phyloP scores from a whole-genome alignment of 2,888 invertebrate genomes.

The Epistrophe grossulariae region DNA sequence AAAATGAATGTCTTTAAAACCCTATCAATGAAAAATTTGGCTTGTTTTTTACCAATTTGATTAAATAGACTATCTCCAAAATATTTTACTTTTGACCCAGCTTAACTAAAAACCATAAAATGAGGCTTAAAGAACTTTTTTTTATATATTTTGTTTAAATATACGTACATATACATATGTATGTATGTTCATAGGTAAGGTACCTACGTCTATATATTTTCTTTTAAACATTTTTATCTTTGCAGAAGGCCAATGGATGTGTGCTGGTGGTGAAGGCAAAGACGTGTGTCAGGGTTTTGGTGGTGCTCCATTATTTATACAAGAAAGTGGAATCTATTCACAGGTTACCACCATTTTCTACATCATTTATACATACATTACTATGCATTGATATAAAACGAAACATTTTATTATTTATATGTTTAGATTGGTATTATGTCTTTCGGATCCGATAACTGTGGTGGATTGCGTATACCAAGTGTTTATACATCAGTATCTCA shows the following conservation, averaged over 20 bases:
- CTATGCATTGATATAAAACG: too few relatives aligned
- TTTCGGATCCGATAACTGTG: constrained; percentile 91
- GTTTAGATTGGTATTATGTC: constrained; percentile 91
- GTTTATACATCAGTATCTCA: constrained; percentile 91
- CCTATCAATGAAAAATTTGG: too few relatives aligned
- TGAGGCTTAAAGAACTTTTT: too few relatives aligned
- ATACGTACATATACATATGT: too few relatives aligned
- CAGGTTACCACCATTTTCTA: constrained; percentile 85
- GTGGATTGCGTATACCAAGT: constrained; percentile 89
- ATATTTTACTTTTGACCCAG: too few relatives aligned
- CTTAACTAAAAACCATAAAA: too few relatives aligned
- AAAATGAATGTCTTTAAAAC: too few relatives aligned
- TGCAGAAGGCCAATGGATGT: constrained; percentile 87
- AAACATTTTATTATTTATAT: constrained; percentile 73
- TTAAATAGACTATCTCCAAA: too few relatives aligned
- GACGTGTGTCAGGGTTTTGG: constrained; percentile 93
- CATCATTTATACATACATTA: too few relatives aligned
- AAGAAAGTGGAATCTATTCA: constrained; percentile 86
- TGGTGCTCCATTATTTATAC: constrained; percentile 89
- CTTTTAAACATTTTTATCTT: background rate
- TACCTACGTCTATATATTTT: background rate
- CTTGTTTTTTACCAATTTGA: too few relatives aligned
- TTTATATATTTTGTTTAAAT: too few relatives aligned
- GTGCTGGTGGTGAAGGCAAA: constrained; percentile 90
- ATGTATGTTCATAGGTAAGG: too few relatives aligned